Evolutionary conservation across 2,113 vertebrate genomes (phyloP), one percentile per base, ranked within the genome.

Genomic region (Hyla sarda): DNA sequence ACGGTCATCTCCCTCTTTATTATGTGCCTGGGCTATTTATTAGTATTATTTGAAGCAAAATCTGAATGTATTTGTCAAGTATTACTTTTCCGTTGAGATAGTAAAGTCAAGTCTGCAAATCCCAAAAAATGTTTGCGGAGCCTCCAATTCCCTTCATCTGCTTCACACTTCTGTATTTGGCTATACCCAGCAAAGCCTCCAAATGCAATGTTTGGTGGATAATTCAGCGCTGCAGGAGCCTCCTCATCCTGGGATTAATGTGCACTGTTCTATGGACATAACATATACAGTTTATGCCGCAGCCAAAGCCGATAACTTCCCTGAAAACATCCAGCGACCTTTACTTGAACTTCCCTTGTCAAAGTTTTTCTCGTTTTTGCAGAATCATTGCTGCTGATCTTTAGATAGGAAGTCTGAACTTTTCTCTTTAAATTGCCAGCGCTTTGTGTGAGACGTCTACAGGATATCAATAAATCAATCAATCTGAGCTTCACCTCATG

Each of bases 171-270:
- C n/a, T 19, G 48, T 52, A 77, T 52, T n/a, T 77, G 48, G 19
- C 74, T 56, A 32, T 78, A 32, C 2, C 48, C 30, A 76, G 47
- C n/a, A 52, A 32, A 56, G 52, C n/a, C n/a, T n/a, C n/a, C n/a
- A n/a, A n/a, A n/a, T 60, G 30, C 32, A 58, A 79, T 32, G 32
- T 41, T 78, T 58, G 58, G 19, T 32, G 19, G 28, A 41, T 71
- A 71, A 69, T 7, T 13, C 28, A 50, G 3, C 17, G 25, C 60
- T 67, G 58, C 1, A 28, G 23, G 41, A 65, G 56, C 21, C 41
- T 65, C 58, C 60, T 30, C 37, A 16, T 67, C 37, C 19, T 56
- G 58, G 37, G 47, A 82, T 82, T 71, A 82, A 82, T 82, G 58
- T 52, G 62, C 25, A 13, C 34, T 34, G 41, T 71, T 52, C 32